A percentile compares a stretch with the other conserved stretches of the same genome.
Conservation (phyloP, 2,888 invertebrate species). For the Aethes cnicana region DNA sequence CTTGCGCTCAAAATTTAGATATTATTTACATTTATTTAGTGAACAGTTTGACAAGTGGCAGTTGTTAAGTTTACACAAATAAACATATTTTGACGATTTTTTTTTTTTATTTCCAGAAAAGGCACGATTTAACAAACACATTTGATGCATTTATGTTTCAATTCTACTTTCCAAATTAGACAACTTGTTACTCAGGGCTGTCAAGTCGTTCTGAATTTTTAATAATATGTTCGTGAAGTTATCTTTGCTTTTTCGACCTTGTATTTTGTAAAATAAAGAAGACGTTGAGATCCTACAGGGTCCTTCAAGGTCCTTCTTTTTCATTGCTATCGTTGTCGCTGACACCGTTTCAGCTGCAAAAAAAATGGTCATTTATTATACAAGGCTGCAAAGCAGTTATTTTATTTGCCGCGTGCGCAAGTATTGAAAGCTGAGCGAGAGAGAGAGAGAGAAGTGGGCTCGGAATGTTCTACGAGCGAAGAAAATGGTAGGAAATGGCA, state of each 20-base stretch:
- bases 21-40: constrained; percentile 5
- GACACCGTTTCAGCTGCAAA: constrained; percentile 46
- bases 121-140: background rate
- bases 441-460: too few relatives aligned
- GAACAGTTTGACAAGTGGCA: constrained; percentile 10
- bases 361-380: too few relatives aligned
- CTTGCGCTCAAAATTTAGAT: constrained; percentile 20
- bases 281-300: constrained; percentile 58
- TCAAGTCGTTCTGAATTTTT: constrained; percentile 69
- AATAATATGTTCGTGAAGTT: constrained; percentile 63
- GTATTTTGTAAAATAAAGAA: constrained; percentile 56
- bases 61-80: constrained; percentile 16
- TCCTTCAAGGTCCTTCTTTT: constrained; percentile 57
- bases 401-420: too few relatives aligned
- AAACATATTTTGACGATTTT: constrained; percentile 13
- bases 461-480: too few relatives aligned
- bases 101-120: constrained; percentile 8
- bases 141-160: constrained; percentile 8
- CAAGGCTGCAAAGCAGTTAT: too few relatives aligned
- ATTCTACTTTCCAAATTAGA: constrained; percentile 63
- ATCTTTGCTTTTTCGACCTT: constrained; percentile 59
- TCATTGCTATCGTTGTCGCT: constrained; percentile 43
- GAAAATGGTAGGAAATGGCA: too few relatives aligned
- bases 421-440: too few relatives aligned
- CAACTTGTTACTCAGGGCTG: constrained; percentile 59